Evolutionary conservation across 2,888 invertebrate species (phyloP).

Genomic region (Antheraea assamensis): DNA sequence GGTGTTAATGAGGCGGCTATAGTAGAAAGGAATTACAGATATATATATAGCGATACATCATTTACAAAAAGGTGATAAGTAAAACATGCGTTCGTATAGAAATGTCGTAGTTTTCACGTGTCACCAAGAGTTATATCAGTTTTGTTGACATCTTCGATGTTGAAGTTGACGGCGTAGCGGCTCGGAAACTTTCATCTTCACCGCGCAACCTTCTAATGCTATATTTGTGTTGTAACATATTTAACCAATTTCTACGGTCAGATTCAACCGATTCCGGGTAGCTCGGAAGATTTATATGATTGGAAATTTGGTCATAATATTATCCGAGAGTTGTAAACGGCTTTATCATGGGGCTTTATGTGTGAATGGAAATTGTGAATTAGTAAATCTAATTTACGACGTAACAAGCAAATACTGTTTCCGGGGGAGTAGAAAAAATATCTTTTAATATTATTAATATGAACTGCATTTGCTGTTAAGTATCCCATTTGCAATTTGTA

Average conservation of each 20-base stretch:
- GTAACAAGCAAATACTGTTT: too few species aligned
- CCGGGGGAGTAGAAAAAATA: too few species aligned
- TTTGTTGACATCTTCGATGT: not conserved
- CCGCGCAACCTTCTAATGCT: constrained; percentile 3
- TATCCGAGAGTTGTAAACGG: not conserved
- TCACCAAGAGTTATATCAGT: not conserved
- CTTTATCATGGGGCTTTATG: not conserved
- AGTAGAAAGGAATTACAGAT: too few species aligned
- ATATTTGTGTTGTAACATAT: constrained; percentile 6
- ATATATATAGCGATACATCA: not conserved
- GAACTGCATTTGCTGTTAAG: not conserved
- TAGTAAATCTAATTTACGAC: too few species aligned
- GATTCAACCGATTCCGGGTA: not conserved
- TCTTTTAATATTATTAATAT: too few species aligned
- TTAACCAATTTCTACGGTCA: constrained; percentile 4
- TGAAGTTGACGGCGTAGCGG: not conserved
- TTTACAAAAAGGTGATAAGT: not conserved
- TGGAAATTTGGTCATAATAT: not conserved
- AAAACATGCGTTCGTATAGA: not conserved
- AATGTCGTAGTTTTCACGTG: not conserved
- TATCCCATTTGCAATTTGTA: too few species aligned
- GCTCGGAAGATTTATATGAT: not conserved
- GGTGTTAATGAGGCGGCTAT: too few species aligned
- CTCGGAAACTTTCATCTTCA: constrained; percentile 11
- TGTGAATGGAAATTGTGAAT: not conserved